Evolutionary conservation across 1,140 invertebrate species (phyloP).

Genomic region (Charaxes varanes): DNA sequence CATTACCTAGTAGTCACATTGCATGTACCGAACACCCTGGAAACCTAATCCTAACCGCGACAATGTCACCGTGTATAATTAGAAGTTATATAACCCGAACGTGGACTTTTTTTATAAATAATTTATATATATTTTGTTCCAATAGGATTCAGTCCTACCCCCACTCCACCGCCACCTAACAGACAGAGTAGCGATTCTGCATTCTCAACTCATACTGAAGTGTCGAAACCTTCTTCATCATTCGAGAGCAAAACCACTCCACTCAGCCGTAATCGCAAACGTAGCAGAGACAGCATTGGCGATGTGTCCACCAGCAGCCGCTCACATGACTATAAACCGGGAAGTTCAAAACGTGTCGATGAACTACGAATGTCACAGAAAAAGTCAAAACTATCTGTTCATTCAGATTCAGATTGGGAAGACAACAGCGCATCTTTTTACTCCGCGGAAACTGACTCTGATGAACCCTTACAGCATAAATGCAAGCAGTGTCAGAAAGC

Average conservation of each 20-base stretch:
- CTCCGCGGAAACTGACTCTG: constrained; percentile 51
- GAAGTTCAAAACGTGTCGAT: constrained; percentile 40
- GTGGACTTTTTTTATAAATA: too few relatives aligned
- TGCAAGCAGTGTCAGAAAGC: constrained; percentile 50
- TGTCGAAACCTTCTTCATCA: constrained; percentile 42
- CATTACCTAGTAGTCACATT: too few relatives aligned
- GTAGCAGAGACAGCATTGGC: constrained; percentile 44
- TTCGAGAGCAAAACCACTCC: constrained; percentile 27
- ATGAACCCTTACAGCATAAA: constrained; percentile 42
- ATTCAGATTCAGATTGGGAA: constrained; percentile 53
- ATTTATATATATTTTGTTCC: not conserved
- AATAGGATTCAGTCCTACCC: constrained; percentile 49
- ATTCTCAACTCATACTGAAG: constrained; percentile 57
- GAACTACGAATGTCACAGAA: constrained; percentile 42
- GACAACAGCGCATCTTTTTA: constrained; percentile 41
- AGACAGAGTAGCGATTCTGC: constrained; percentile 67
- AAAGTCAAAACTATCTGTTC: constrained; percentile 22
- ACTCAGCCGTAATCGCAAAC: constrained; percentile 28
- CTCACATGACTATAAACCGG: constrained; percentile 32
- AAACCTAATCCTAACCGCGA: too few relatives aligned
- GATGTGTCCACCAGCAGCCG: constrained; percentile 37
- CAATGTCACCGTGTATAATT: too few relatives aligned
- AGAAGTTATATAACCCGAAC: too few relatives aligned
- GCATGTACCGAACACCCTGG: too few relatives aligned
- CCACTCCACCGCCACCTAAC: constrained; percentile 38